Percentiles rank a stretch among this genome's conserved stretches.
Conservation (phyloP, 2,113 vertebrate genomes). For the Microcebus ravelobensis region DNA sequence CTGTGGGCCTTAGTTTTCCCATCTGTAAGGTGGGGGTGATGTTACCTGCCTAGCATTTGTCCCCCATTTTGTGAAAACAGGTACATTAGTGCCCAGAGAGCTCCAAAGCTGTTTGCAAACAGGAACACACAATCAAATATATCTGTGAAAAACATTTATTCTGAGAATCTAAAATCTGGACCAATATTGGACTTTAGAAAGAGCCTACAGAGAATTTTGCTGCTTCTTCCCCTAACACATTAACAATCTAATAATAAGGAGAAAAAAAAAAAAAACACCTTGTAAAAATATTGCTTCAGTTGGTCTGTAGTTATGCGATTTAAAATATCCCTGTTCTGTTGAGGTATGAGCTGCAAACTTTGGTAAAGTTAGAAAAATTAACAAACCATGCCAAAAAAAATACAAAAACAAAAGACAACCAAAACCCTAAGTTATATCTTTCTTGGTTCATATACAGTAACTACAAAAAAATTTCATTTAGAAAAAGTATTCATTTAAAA, state of each 20-base stretch:
- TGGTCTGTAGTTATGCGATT: constrained; percentile 80
- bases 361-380: constrained; percentile 73
- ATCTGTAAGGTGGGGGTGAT: background rate
- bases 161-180: constrained; percentile 83
- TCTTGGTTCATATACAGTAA: constrained; percentile 54
- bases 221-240: constrained; percentile 74
- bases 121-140: background rate
- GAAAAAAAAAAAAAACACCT: background rate
- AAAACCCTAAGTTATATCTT: constrained; percentile 54
- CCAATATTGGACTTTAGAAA: constrained; percentile 78
- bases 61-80: background rate
- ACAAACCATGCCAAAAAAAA: constrained; percentile 46
- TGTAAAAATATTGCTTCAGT: constrained; percentile 78
- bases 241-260: constrained; percentile 78
- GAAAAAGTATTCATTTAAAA: constrained; percentile 15
- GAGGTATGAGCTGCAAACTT: constrained; percentile 87
- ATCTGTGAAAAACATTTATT: constrained; percentile 86
- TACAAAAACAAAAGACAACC: background rate
- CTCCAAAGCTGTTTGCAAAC: background rate
- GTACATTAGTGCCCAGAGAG: background rate
- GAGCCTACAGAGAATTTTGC: constrained; percentile 71
- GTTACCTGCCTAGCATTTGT: too few relatives aligned
- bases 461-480: constrained; percentile 72
- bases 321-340: constrained; percentile 76
- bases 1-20: background rate